Conservation (phyloP, 2,797 vertebrate species). For the Cheirogaleus major region DNA sequence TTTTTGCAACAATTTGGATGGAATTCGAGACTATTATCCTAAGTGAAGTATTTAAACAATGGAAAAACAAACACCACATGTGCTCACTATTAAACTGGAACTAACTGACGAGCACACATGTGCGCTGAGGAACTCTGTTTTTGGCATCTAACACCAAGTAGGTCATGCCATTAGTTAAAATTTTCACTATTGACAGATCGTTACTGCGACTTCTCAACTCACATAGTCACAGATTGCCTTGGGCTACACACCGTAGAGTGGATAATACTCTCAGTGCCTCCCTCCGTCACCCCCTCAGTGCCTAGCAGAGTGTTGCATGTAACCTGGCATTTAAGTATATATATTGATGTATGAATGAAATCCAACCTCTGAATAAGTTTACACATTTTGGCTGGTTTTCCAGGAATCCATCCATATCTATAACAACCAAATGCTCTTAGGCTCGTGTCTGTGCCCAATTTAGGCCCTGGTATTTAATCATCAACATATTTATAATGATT, state of each 20-base stretch:
- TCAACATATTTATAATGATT: not conserved
- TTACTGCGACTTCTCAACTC: not conserved
- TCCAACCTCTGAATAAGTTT: slow-evolving; percentile 8
- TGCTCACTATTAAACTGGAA: too few relatives aligned
- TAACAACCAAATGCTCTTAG: slow-evolving; percentile 1
- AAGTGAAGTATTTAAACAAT: too few relatives aligned
- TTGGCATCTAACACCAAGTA: not conserved
- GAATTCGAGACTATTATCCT: too few relatives aligned
- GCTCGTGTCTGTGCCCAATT: not conserved
- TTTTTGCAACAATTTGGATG: too few relatives aligned
- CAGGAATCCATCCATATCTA: slow-evolving; percentile 1
- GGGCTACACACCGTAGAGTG: not conserved
- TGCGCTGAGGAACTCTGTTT: not conserved
- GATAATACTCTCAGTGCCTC: not conserved
- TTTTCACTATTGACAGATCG: not conserved
- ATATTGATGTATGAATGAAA: not conserved
- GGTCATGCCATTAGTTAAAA: not conserved
- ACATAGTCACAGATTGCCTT: not conserved
- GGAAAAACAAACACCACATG: too few relatives aligned
- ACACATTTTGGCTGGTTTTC: not conserved
- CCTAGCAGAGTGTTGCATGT: not conserved
- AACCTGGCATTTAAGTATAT: not conserved
- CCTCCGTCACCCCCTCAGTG: not conserved
- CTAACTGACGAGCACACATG: too few relatives aligned
- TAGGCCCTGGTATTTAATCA: not conserved